Evolutionary conservation across 1,140 invertebrate genomes (phyloP).

Genomic region (Drosophila serrata): DNA sequence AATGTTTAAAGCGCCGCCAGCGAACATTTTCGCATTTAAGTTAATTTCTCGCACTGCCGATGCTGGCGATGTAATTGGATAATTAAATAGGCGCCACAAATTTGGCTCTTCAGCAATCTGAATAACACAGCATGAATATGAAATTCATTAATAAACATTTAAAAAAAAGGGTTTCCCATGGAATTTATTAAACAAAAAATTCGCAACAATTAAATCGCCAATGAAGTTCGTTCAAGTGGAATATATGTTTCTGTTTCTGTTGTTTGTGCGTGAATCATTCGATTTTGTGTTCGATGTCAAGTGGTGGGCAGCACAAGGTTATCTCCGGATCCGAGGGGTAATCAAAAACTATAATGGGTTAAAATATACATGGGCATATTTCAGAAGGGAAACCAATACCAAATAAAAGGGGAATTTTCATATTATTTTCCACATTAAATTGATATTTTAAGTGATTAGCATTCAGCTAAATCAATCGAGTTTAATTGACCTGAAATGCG

Average conservation of each 20-base stretch:
- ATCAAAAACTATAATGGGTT: neutral
- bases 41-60: slow-evolving; percentile 55
- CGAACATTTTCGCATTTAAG: slow-evolving; percentile 59
- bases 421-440: slow-evolving; percentile 16
- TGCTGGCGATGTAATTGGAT: slow-evolving; percentile 66
- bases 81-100: slow-evolving; percentile 74
- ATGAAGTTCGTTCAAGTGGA: slow-evolving; percentile 57
- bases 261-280: slow-evolving; percentile 42
- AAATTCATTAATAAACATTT: slow-evolving; percentile 64
- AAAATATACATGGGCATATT: neutral
- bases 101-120: slow-evolving; percentile 53
- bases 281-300: slow-evolving; percentile 27
- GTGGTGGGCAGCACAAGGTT: slow-evolving; percentile 10
- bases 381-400: neutral
- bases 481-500: slow-evolving; percentile 21
- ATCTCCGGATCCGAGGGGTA: slow-evolving; percentile 11
- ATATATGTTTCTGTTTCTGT: slow-evolving; percentile 46
- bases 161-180: slow-evolving; percentile 53
- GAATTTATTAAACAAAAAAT: slow-evolving; percentile 39
- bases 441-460: slow-evolving; percentile 17
- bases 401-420: neutral
- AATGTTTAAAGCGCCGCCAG: slow-evolving; percentile 48
- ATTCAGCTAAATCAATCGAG: slow-evolving; percentile 8
- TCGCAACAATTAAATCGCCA: slow-evolving; percentile 57
- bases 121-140: slow-evolving; percentile 28